These are phyloP conservation scores for Elachura formosa DNA, from an alignment of 2,113 vertebrate genomes.

Conservation along the genomic window DNA sequence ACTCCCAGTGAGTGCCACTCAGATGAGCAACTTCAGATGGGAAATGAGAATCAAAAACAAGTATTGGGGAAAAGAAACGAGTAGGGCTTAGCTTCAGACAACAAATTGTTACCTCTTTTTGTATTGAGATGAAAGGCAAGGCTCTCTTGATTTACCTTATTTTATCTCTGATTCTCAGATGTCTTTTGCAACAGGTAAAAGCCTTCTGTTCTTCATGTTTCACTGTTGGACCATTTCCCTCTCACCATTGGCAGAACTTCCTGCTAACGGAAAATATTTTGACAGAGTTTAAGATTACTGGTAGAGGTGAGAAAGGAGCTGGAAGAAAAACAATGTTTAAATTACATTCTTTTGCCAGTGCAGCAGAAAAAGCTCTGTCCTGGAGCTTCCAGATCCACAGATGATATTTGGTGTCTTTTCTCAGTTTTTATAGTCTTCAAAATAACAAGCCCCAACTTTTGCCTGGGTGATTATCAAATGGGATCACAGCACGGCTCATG, in stretches of 20 bases:
- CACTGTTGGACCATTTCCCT: neutral
- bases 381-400: neutral
- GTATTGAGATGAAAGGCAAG: neutral
- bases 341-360: neutral
- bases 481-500: neutral
- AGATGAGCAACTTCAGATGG: neutral
- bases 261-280: constrained; percentile 44
- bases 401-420: neutral
- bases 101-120: neutral
- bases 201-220: constrained; percentile 11
- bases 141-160: neutral
- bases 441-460: neutral
- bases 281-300: constrained; percentile 28
- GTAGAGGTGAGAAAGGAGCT: constrained; percentile 25
- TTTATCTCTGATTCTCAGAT: neutral
- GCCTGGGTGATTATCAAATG: neutral
- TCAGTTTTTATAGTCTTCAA: neutral
- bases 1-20: neutral
- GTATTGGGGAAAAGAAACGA: neutral
- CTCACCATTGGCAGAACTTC: neutral
- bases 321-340: constrained; percentile 13
- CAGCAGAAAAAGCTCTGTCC: neutral
- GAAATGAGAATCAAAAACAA: neutral
- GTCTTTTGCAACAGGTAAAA: constrained; percentile 24
- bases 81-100: neutral